These are phyloP conservation scores for Netta rufina DNA, from an alignment of 2,797 vertebrate genomes.

Conservation along the genomic window DNA sequence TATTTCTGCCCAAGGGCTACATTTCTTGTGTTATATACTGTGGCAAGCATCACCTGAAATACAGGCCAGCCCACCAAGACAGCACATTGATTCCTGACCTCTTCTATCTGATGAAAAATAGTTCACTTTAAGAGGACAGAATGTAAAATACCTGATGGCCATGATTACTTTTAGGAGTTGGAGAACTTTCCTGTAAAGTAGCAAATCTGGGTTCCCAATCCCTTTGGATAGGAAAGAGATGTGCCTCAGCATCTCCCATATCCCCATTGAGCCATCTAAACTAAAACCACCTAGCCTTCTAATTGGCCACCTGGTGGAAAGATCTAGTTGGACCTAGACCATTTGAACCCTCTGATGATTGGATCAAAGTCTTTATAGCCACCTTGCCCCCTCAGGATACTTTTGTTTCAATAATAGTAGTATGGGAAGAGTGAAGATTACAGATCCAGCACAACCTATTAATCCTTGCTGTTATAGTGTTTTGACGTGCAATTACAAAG, in stretches of 20 bases:
- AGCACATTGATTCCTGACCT: not conserved
- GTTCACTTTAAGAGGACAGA: not conserved
- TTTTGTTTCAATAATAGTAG: not conserved
- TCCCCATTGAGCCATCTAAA: constrained; percentile 50
- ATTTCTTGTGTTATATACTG: not conserved
- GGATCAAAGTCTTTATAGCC: not conserved
- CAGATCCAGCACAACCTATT: not conserved
- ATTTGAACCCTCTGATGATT: not conserved
- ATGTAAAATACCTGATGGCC: not conserved
- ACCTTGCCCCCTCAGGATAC: not conserved
- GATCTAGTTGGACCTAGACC: not conserved
- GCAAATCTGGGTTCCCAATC: constrained; percentile 6
- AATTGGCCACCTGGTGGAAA: constrained; percentile 21
- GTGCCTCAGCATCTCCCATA: constrained; percentile 55
- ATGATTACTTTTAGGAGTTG: not conserved
- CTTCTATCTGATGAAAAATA: not conserved
- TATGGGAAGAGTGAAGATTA: not conserved
- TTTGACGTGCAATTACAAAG: not conserved
- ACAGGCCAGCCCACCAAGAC: not conserved
- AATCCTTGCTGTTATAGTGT: not conserved
- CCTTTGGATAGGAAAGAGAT: constrained; percentile 32
- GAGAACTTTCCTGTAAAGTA: constrained; percentile 26
- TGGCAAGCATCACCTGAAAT: not conserved
- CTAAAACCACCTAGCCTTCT: not conserved
- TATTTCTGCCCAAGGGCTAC: not conserved